These are phyloP conservation scores for Martes martes DNA, from an alignment of 2,113 vertebrate genomes.

Conservation along the genomic window DNA sequence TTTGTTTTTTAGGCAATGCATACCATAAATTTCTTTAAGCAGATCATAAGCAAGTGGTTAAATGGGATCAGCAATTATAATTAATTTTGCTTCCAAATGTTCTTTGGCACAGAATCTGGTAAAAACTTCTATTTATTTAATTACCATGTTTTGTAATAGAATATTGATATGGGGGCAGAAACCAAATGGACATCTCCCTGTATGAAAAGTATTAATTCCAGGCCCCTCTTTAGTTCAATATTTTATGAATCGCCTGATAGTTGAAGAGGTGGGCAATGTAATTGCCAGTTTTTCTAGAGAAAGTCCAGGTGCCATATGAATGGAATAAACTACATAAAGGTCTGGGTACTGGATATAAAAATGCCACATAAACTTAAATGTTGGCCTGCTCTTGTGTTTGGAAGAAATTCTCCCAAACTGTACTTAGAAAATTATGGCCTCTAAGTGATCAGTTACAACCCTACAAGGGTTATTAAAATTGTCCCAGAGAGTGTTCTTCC, in stretches of 20 bases:
- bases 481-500: background rate
- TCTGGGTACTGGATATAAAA: background rate
- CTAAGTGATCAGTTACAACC: background rate
- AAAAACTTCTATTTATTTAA: constrained; percentile 23
- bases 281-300: background rate
- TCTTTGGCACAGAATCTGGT: background rate
- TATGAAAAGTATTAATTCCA: background rate
- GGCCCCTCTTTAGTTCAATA: background rate
- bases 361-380: background rate
- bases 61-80: background rate
- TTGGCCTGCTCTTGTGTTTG: background rate
- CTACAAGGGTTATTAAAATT: background rate
- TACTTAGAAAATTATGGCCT: background rate
- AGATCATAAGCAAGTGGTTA: background rate
- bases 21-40: background rate
- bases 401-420: background rate
- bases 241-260: background rate
- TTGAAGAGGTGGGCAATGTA: background rate
- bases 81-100: background rate
- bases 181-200: background rate
- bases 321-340: background rate
- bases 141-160: background rate
- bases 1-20: background rate
- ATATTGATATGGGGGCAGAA: background rate
- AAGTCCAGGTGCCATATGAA: background rate